Base-by-base conservation (phyloP, 2,113 vertebrate species). In the Tragelaphus scriptus region DNA sequence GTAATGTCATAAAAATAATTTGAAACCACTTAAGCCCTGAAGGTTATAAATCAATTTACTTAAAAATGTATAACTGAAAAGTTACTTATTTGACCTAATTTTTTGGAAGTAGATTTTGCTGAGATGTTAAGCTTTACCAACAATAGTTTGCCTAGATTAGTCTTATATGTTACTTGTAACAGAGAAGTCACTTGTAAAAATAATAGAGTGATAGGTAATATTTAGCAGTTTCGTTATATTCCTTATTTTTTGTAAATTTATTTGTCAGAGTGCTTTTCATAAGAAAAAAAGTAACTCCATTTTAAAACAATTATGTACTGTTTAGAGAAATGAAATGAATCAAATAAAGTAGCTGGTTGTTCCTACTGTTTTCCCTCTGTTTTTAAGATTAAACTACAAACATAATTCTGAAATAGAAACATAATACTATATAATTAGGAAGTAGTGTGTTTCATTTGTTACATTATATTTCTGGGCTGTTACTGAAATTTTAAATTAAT, bases 21-120 rank as follows among this genome's bases (percentile, higher is more conserved):
- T 87, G 77, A 65, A 71, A 91, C 47, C 59, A 87, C 16, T 65
- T 92, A 85, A 23, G 59, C 40, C 51, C 26, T 81, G 94, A 94
- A 85, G 93, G 9, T 85, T 90, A 55, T 30, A 40, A 71, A 36
- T 93, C 94, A 97, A 96, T 88, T 94, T 95, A 91, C 92, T 95
- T 3, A 98, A 98, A 98, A 94, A 81, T 13, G 89, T 86, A 30
- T 95, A 97, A 96, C 94, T 95, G 4, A 98, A 98, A 91, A 82
- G 23, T 96, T 96, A 13, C 19, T 90, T 75, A 47, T 98, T 93
- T 98, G 68, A 81, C 10, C 32, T 79, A 53, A 25, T 51, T 25
- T 59, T 79, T 65, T 90, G 10, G 4, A 89, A 56, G 14, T 13
- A 71, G 14, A 1, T 40, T 94, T 97, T 92, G 30, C 88, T 95